These are phyloP conservation scores for Ariolimax columbianus DNA, from an alignment of 2,888 invertebrate genomes.

Conservation along the genomic window DNA sequence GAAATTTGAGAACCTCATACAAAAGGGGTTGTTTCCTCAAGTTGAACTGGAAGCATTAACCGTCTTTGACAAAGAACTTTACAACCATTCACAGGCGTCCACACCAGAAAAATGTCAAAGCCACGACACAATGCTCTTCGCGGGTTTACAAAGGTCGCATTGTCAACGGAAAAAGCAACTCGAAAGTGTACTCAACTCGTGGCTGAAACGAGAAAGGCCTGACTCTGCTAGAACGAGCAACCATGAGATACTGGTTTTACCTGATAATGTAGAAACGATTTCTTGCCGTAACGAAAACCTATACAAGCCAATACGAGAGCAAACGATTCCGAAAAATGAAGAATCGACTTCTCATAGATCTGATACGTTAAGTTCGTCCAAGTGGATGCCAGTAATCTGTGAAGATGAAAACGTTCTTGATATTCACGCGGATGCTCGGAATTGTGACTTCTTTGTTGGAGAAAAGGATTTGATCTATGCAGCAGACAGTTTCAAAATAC, in stretches of 20 bases:
- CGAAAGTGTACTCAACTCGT: neutral
- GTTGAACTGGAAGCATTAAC: neutral
- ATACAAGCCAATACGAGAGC: neutral
- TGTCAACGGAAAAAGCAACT: neutral
- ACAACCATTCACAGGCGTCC: neutral
- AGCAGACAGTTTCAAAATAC: neutral
- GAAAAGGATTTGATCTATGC: neutral
- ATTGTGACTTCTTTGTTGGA: neutral
- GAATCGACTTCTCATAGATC: neutral
- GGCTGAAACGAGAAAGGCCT: neutral
- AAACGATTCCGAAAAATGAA: neutral
- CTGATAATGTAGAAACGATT: neutral
- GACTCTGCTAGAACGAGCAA: neutral
- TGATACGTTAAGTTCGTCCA: neutral
- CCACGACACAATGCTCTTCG: neutral
- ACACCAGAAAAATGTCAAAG: neutral
- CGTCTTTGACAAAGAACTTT: neutral
- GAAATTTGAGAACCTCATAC: neutral
- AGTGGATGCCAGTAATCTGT: neutral
- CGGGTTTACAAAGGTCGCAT: neutral
- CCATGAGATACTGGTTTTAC: neutral
- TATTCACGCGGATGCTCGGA: neutral
- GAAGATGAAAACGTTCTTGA: neutral
- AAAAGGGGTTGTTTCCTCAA: neutral
- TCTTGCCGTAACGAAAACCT: neutral